Conservation (phyloP, 2,797 vertebrate species). For the Falco biarmicus region DNA sequence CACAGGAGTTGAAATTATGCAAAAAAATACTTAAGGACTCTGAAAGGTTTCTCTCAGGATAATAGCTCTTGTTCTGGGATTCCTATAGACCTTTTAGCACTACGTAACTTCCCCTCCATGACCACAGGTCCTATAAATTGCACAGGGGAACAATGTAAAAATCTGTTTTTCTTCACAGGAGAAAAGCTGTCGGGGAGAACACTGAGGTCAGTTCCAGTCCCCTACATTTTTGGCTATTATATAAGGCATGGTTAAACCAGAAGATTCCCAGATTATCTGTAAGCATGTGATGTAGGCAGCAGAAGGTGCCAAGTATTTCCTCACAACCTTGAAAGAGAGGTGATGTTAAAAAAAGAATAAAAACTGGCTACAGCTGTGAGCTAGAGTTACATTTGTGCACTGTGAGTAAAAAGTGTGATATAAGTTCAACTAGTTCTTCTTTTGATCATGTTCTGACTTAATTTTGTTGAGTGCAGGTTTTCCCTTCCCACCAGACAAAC, state of each 20-base stretch:
- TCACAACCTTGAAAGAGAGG: not conserved
- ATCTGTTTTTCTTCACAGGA: not conserved
- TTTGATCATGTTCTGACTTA: not conserved
- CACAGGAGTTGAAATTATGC: not conserved
- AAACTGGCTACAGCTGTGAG: not conserved
- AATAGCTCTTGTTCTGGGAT: not conserved
- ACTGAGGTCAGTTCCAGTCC: not conserved
- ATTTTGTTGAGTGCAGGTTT: not conserved
- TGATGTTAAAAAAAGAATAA: not conserved
- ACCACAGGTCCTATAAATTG: not conserved
- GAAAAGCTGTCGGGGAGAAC: not conserved
- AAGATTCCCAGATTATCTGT: not conserved
- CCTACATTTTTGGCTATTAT: not conserved
- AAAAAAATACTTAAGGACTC: not conserved
- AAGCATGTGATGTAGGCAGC: not conserved
- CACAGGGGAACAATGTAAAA: not conserved
- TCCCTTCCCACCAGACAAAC: not conserved
- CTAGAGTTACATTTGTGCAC: not conserved
- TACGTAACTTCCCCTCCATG: not conserved
- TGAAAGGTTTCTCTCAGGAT: not conserved
- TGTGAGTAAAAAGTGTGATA: not conserved
- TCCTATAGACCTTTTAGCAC: not conserved
- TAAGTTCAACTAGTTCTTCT: not conserved
- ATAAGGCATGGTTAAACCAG: not conserved
- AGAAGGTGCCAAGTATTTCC: not conserved